Base-by-base conservation (phyloP, 2,888 invertebrate genomes). In the Tigriopus californicus region DNA sequence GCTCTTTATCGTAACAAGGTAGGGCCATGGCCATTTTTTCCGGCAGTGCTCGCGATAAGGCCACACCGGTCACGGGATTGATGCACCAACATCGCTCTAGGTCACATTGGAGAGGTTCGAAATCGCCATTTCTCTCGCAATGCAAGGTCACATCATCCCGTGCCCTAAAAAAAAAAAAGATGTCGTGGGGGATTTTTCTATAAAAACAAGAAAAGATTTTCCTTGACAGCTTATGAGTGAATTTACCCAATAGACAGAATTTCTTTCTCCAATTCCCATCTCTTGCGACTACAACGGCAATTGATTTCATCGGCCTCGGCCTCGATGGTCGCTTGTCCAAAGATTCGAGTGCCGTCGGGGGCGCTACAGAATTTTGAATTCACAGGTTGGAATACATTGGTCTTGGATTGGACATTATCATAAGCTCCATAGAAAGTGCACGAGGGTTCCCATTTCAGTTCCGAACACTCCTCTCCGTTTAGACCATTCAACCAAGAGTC, bases 91-190 rank as follows among this genome's bases (percentile, higher is more conserved):
- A 55, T 8, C 22, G 20, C 15, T 55, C 41, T 20, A 41, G 15
- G 12, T 55, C 41, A n/a, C 55, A 55, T 22, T 55, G 55, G n/a
- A 55, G 41, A 2, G 33, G 20, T 41, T 55, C 55, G 41, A 18
- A 55, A 10, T 22, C 13, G 41, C 55, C 55, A 42, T 55, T 33
- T n/a, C 1, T 55, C 12, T 22, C 22, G 15, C 55, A 55, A 33
- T 55, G 55, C 22, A 55, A 18, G 22, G 41, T 55, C 15, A 40
- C 15, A 25, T 52, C 52, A 13, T 52, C 33, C 2, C 11, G 6
- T 15, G 15, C 22, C 11, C 24, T 33, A 13, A 52, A 20, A 8
- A 33, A 8, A 33, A 5, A 33, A 33, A 33, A 33, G 4, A 33
- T 8, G 8, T 46, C 8, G 3, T 46, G 5, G 15, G 46, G 3